Percentiles rank a stretch among this genome's conserved stretches.
phyloP scores from a whole-genome alignment of 2,113 vertebrate species.

The Pongo abelii region DNA sequence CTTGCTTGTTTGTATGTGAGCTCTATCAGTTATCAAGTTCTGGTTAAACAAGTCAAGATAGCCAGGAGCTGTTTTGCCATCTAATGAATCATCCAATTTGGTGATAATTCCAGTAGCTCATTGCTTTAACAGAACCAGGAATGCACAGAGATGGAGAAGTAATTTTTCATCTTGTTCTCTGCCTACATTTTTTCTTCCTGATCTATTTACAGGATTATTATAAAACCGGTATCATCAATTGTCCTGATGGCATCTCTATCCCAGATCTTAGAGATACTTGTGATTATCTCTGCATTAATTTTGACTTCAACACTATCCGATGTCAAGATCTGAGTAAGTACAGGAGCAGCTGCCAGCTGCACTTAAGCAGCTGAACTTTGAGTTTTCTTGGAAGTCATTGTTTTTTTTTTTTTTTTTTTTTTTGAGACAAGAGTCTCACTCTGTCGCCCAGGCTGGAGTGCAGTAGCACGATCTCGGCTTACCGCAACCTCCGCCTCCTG shows the following conservation, averaged over 20 bases:
- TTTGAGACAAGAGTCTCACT: too few relatives aligned
- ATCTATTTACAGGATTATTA: constrained; percentile 87
- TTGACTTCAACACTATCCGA: constrained; percentile 89
- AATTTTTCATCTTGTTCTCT: not conserved
- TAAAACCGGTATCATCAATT: constrained; percentile 87
- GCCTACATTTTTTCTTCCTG: constrained; percentile 10
- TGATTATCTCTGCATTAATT: constrained; percentile 91
- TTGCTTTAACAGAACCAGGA: not conserved
- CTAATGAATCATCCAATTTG: not conserved
- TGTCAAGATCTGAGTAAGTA: constrained; percentile 90
- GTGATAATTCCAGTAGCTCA: not conserved
- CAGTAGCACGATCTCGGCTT: too few relatives aligned
- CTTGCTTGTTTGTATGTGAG: not conserved
- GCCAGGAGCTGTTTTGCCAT: not conserved
- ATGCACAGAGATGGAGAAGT: not conserved
- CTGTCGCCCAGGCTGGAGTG: too few relatives aligned
- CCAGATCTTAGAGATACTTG: constrained; percentile 88
- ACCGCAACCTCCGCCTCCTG: too few relatives aligned
- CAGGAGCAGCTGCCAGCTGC: not conserved
- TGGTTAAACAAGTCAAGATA: not conserved
- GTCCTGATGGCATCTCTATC: constrained; percentile 88
- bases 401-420: not conserved
- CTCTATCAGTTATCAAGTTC: not conserved
- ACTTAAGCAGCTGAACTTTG: not conserved
- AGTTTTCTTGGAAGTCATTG: not conserved